Evolutionary conservation across 2,888 invertebrate genomes (phyloP), one percentile per base, ranked within the genome.

Genomic region (Priocnemis perturbator): DNA sequence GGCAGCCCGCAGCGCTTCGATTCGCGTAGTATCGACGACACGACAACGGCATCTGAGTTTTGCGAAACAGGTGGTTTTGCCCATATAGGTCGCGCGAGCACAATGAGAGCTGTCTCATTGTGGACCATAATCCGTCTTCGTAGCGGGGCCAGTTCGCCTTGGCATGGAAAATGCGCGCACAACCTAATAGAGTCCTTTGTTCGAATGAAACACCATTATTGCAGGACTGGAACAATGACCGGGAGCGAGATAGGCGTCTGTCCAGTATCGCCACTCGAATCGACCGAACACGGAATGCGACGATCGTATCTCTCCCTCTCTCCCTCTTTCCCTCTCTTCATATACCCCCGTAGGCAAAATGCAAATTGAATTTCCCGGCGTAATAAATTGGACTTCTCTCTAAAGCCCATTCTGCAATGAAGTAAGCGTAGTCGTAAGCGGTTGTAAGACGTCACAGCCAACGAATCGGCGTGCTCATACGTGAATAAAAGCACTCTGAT

Each of bases 101-200:
- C 86, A 86, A 86, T 86, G 82, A 83, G 83, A 85, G 83, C 80
- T 78, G 81, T 81, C 79, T 75, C 83, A 80, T 81, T 81, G 82
- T 84, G 82, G 83, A 82, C 83, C 84, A 83, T 83, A 85, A 86
- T 88, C 85, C 82, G 81, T 86, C 85, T 86, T 81, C 77, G 73
- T 72, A 81, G 77, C 44, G 71, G 67, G 79, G 81, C 86, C 82
- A 78, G 86, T 83, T 85, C 81, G 81, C 87, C 87, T 87, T 87
- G 86, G 87, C 86, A 86, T 85, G 86, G 83, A 87, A 87, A 88
- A 84, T 82, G 73, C 79, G 67, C 67, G 73, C 52, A 62, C 60
- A 52, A 65, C 81, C 81, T 83, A 83, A 83, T 83, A 75, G 82
- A 83, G 79, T 83, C 78, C 81, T 84, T 85, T 83, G 85, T 86